Base-by-base conservation (phyloP, 2,797 vertebrate genomes). In the Crocodylus rhombifer region DNA sequence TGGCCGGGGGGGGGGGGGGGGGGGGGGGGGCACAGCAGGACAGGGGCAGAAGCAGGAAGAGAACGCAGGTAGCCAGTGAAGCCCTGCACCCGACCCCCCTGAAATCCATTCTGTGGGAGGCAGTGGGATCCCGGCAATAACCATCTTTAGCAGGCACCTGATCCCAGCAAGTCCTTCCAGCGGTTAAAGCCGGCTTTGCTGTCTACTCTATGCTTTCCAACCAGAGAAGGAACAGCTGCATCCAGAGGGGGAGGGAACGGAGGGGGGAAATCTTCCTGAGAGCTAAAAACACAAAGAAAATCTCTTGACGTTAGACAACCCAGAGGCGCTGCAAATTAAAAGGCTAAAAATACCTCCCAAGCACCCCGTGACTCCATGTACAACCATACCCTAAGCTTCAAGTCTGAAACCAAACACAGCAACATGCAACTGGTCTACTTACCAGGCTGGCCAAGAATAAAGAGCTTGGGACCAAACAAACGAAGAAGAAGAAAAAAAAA, bases 311-410 rank as follows among this genome's bases (percentile, higher is more conserved):
- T 87, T 11, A 51, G 1, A 0, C 21, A 58, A 92, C 82, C 93
- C 95, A 63, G 55, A 92, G 93, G 84, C 94, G 3, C 91, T 80
- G 85, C 90, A 91, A 95, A 94, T 95, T 85, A 93, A 88, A 92
- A 91, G 36, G 86, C 95, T 96, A 96, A 96, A 96, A 96, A 95
- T 95, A 95, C 87, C 42, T 82, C 88, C 64, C 86, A 51, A 77
- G 89, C 62, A 83, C 80, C 92, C 89, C 1, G 0, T 77, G 89
- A 82, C 87, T 88, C 91, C 17, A 60, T 91, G 87, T 82, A 83
- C 1, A 51, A 90, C 88, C 94, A 92, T 77, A 90, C 23, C 42
- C 33, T 23, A 36, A 36, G 42, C 69, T 42, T 42, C 69, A 80
- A 83, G 42, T 64, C 51, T n/a, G 18, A 56, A 75, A 57, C 55